These are phyloP conservation scores for Actinia equina DNA, from an alignment of 64 coral and sea anemone genomes.

Conservation along the genomic window DNA sequence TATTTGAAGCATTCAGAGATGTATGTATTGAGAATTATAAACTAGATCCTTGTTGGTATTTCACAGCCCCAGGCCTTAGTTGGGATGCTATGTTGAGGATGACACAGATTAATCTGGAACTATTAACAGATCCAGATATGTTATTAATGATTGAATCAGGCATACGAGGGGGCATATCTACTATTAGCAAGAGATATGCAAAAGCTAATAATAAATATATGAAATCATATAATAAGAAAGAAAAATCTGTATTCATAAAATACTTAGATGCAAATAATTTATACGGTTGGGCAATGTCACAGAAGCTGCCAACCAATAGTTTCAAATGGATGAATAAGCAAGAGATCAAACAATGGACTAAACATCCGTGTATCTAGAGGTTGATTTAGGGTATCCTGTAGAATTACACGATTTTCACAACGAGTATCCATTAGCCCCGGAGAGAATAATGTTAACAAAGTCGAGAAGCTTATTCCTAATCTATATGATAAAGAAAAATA, in stretches of 20 bases:
- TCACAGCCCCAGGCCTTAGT: neutral
- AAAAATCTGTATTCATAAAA: too few relatives aligned
- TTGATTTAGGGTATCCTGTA: too few relatives aligned
- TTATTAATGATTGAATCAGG: slow-evolving; percentile 2
- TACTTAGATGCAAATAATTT: too few relatives aligned
- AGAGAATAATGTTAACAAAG: too few relatives aligned
- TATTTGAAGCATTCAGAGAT: neutral
- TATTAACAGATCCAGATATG: neutral
- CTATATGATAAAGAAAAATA: too few relatives aligned
- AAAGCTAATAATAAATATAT: slow-evolving; percentile 5
- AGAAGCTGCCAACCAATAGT: too few relatives aligned
- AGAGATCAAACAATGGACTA: too few relatives aligned
- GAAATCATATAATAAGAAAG: neutral
- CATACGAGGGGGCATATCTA: neutral
- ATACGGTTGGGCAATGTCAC: too few relatives aligned
- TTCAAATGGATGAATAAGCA: too few relatives aligned
- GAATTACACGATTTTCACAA: too few relatives aligned
- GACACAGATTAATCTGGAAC: neutral
- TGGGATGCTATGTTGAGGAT: neutral
- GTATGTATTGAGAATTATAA: neutral
- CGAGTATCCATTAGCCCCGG: slow-evolving; percentile 4
- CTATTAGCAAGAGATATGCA: neutral
- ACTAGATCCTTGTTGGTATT: neutral
- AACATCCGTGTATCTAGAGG: too few relatives aligned
- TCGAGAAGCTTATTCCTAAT: too few relatives aligned